phyloP scores from a whole-genome alignment of 2,888 invertebrate genomes.

The Sipunculus nudus region DNA sequence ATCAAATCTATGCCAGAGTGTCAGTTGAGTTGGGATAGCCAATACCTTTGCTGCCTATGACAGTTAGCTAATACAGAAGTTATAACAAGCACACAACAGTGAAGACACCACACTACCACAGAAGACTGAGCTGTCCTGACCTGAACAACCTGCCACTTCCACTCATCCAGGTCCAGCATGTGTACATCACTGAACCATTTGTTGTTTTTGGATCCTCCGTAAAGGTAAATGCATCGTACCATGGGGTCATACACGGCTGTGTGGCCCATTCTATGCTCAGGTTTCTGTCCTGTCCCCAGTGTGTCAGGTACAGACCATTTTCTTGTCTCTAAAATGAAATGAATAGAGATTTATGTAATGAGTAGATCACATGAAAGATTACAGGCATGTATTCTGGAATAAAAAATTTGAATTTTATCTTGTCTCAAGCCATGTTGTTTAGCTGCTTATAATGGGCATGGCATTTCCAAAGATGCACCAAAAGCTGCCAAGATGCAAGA shows the following conservation, averaged over 20 bases:
- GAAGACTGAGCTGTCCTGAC: constrained; percentile 37
- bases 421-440: too few relatives aligned
- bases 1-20: too few relatives aligned
- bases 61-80: too few relatives aligned
- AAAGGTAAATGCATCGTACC: constrained; percentile 59
- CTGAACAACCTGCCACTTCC: constrained; percentile 62
- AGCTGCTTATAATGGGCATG: too few relatives aligned
- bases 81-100: too few relatives aligned
- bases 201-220: constrained; percentile 62
- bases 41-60: too few relatives aligned
- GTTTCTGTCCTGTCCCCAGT: constrained; percentile 18
- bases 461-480: too few relatives aligned
- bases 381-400: too few relatives aligned
- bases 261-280: constrained; percentile 59
- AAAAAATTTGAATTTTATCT: too few relatives aligned
- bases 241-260: constrained; percentile 60
- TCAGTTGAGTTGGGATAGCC: too few relatives aligned
- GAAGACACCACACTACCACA: too few relatives aligned
- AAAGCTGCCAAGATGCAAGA: too few relatives aligned
- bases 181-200: constrained; percentile 65
- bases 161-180: constrained; percentile 57
- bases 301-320: constrained; percentile 24
- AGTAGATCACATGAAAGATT: not conserved
- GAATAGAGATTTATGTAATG: not conserved
- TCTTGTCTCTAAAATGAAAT: constrained; percentile 2